Percentiles rank a stretch among this genome's conserved stretches.
These are phyloP conservation scores for Eupithecia pulchellata DNA, from an alignment of 2,888 invertebrate species.

Conservation along the genomic window DNA sequence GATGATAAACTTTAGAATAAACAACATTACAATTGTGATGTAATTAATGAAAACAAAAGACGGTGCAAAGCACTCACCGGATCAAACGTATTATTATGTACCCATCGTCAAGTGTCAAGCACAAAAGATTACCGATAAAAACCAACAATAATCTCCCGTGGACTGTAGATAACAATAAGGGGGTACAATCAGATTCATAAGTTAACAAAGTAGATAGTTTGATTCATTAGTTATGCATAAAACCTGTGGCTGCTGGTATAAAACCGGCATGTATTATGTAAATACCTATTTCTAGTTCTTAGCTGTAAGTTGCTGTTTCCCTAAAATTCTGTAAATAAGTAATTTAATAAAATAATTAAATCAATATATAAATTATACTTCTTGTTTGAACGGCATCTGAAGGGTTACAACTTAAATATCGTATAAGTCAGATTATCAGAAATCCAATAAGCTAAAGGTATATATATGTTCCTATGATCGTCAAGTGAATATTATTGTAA, in stretches of 20 bases:
- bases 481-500: not conserved
- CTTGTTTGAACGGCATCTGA: not conserved
- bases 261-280: no score
- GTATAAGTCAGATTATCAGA: not conserved
- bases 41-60: not conserved
- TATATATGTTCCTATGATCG: no score
- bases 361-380: no score
- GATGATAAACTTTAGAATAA: not conserved
- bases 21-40: not conserved
- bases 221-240: no score
- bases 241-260: no score
- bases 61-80: not conserved
- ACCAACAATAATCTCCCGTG: constrained; percentile 62
- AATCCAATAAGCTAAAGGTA: not conserved
- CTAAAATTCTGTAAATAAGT: no score
- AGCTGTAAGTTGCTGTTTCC: no score
- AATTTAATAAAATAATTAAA: no score
- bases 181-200: not conserved
- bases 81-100: constrained; percentile 4
- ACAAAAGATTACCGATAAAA: constrained; percentile 59
- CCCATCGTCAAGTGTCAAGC: constrained; percentile 52
- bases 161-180: constrained; percentile 50
- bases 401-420: not conserved
- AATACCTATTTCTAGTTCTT: no score
- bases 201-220: no score